Conservation (phyloP, 2,888 invertebrate genomes). For the Phyto melanocephala region DNA sequence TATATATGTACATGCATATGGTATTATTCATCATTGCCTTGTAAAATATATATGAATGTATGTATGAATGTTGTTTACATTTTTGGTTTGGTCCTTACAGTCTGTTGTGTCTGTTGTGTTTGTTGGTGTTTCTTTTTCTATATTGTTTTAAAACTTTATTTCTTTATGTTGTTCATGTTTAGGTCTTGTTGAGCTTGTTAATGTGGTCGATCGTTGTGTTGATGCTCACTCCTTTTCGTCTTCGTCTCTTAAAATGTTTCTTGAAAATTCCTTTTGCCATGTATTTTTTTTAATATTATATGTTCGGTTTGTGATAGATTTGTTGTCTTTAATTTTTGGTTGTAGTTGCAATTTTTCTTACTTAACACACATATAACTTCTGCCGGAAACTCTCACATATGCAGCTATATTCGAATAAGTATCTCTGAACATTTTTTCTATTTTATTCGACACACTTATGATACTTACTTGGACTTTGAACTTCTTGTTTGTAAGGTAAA, state of each 20-base stretch:
- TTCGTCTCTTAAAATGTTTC: not conserved
- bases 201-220: slow-evolving; percentile 57
- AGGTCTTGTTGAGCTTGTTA: slow-evolving; percentile 58
- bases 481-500: slow-evolving; percentile 22
- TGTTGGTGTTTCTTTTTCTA: not conserved
- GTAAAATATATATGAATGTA: too few relatives aligned
- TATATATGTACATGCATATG: not conserved
- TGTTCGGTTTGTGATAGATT: slow-evolving; percentile 54
- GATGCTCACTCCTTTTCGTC: not conserved
- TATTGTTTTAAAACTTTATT: not conserved
- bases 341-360: slow-evolving; percentile 59
- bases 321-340: slow-evolving; percentile 62
- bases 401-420: slow-evolving; percentile 19
- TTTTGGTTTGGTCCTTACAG: slow-evolving; percentile 11
- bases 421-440: not conserved
- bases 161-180: slow-evolving; percentile 38
- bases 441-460: not conserved
- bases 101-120: too few relatives aligned
- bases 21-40: slow-evolving; percentile 15
- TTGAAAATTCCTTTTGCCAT: not conserved
- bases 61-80: slow-evolving; percentile 1
- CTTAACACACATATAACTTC: slow-evolving; percentile 35
- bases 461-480: not conserved
- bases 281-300: not conserved
- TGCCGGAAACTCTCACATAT: not conserved